Conservation (phyloP, 2,888 invertebrate species). For the Cantharis rustica region DNA sequence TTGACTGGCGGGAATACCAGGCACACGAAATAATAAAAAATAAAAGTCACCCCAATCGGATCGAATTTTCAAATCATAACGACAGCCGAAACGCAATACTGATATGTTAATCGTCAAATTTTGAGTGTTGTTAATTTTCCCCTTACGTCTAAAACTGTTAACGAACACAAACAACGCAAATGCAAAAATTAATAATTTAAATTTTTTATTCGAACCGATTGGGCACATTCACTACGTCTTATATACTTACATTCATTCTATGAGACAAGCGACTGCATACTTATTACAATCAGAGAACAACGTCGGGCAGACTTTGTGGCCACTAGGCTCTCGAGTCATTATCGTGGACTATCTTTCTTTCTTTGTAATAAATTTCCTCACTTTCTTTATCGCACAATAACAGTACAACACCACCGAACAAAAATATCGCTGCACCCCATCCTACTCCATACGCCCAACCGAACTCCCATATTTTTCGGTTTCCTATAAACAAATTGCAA, state of each 20-base stretch:
- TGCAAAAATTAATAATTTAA: not conserved
- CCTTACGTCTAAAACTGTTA: not conserved
- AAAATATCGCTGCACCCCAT: constrained; percentile 96
- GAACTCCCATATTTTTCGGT: constrained; percentile 93
- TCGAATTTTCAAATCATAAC: constrained; percentile 39
- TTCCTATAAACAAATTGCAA: constrained; percentile 62
- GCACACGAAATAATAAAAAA: constrained; percentile 48
- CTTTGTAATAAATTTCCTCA: constrained; percentile 97
- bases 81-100: constrained; percentile 18
- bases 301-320: constrained; percentile 72
- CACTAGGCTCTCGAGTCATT: constrained; percentile 66
- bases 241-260: constrained; percentile 43
- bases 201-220: constrained; percentile 44
- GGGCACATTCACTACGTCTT: constrained; percentile 45
- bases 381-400: constrained; percentile 97
- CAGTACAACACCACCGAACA: constrained; percentile 91
- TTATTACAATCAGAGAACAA: constrained; percentile 64
- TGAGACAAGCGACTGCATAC: constrained; percentile 48
- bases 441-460: constrained; percentile 99
- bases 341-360: constrained; percentile 84
- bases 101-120: constrained; percentile 14
- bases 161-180: not conserved
- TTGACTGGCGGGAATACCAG: constrained; percentile 52
- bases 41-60: constrained; percentile 44
- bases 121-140: not conserved